Base-by-base conservation (phyloP, 1,140 invertebrate species). In the Cydia pomonella region DNA sequence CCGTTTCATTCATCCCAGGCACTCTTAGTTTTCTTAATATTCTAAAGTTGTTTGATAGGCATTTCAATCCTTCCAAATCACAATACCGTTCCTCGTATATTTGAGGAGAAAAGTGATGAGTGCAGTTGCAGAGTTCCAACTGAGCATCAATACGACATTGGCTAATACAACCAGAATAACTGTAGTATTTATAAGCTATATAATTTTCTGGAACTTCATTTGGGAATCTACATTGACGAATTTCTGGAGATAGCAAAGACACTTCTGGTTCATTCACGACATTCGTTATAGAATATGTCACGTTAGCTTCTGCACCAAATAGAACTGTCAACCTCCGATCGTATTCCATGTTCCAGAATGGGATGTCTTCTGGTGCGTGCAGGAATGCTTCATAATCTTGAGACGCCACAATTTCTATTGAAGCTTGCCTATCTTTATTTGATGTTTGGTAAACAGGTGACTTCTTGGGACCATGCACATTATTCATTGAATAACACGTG, bases 291-390 rank as follows among this genome's bases (percentile, higher is more conserved):
- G 94, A 94, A 75, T 94, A 93, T 47, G 93, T 85, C 4, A 94
- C 80, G 33, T 93, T 92, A 38, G 93, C 93, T 73, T 85, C 75
- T 21, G 87, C 82, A 12, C 93, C 94, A 73, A 85, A 77, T 10
- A 93, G 73, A 13, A 94, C 86, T 0, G 85, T 91, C 50, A 94
- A 88, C 71, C 93, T 87, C 29, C 94, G 87, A 84, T 94, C 94
- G 50, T 93, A 88, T 77, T 94, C 94, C 74, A 92, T 88, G 79
- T 95, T 95, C 79, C 94, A 94, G 84, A 94, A 96, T 0, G 95
- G 95, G 21, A 96, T 93, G 81, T 96, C 95, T 83, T 95, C 94
- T 0, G 94, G 93, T 5, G 95, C 92, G 88, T 96, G 95, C 62
- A 96, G 87, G 83, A 94, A 95, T 9, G 95, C 87, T 92, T 95